Percentiles rank a stretch among this genome's conserved stretches.
phyloP scores from a whole-genome alignment of 2,797 vertebrate genomes.

The Sebastes elongatus region DNA sequence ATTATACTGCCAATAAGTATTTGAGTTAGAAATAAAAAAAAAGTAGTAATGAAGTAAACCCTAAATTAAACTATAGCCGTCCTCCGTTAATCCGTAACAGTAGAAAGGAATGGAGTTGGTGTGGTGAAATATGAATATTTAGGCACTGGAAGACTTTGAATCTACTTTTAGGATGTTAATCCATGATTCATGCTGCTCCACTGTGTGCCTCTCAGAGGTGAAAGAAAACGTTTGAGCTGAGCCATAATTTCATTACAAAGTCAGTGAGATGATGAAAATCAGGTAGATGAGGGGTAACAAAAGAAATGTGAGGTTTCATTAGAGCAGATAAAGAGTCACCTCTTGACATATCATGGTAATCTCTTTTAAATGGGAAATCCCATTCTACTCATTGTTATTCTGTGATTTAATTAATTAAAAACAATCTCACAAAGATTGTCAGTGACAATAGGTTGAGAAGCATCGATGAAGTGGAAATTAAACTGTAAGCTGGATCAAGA shows the following conservation, averaged over 20 bases:
- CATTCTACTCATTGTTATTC: not conserved
- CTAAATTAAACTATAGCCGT: not conserved
- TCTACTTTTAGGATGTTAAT: constrained; percentile 52
- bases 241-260: constrained; percentile 43
- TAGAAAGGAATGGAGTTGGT: not conserved
- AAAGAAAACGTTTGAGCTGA: constrained; percentile 12
- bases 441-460: not conserved
- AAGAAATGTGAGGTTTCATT: constrained; percentile 23
- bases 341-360: not conserved
- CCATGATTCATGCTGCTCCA: constrained; percentile 52
- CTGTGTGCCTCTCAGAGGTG: constrained; percentile 13
- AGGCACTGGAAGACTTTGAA: not conserved
- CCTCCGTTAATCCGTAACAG: not conserved
- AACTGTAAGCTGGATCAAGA: not conserved
- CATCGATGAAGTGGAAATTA: not conserved
- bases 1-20: not conserved
- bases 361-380: not conserved
- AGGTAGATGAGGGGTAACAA: constrained; percentile 21
- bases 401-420: not conserved
- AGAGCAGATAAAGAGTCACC: constrained; percentile 15
- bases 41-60: not conserved
- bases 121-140: constrained; percentile 18
- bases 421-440: not conserved
- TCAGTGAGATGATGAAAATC: constrained; percentile 26
- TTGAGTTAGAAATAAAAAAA: not conserved